phyloP scores from a whole-genome alignment of 2,113 vertebrate species.

The Cyphomyrus plagiostoma region DNA sequence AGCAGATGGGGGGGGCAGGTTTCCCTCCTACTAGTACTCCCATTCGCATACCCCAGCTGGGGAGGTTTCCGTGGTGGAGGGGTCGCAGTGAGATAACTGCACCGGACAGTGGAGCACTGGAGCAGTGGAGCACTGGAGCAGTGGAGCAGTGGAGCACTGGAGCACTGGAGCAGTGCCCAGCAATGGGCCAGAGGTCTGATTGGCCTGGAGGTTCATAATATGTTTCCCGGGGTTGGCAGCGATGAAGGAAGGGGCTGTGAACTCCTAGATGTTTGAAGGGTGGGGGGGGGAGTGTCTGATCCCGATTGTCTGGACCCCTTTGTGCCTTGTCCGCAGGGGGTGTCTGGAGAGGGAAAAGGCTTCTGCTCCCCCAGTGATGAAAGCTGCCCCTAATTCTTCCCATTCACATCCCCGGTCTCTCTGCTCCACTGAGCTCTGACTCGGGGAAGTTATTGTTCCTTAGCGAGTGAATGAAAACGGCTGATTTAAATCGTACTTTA shows the following conservation, averaged over 20 bases:
- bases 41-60: neutral
- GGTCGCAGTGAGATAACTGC: neutral
- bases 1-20: neutral
- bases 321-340: conserved; percentile 39
- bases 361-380: conserved; percentile 25
- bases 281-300: neutral
- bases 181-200: neutral
- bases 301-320: neutral
- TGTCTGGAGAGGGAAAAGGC: conserved; percentile 30
- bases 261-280: neutral
- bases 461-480: conserved; percentile 26
- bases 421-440: conserved; percentile 22
- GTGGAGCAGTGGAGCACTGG: neutral
- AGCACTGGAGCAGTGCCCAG: neutral
- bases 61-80: too few species aligned
- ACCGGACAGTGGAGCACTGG: neutral
- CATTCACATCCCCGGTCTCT: conserved; percentile 21
- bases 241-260: neutral
- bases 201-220: neutral
- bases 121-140: neutral
- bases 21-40: neutral
- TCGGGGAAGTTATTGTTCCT: neutral
- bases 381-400: conserved; percentile 34
- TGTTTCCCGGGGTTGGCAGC: neutral
- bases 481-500: neutral